Conservation (phyloP, 2,113 vertebrate species). For the Phalacrocorax aristotelis region DNA sequence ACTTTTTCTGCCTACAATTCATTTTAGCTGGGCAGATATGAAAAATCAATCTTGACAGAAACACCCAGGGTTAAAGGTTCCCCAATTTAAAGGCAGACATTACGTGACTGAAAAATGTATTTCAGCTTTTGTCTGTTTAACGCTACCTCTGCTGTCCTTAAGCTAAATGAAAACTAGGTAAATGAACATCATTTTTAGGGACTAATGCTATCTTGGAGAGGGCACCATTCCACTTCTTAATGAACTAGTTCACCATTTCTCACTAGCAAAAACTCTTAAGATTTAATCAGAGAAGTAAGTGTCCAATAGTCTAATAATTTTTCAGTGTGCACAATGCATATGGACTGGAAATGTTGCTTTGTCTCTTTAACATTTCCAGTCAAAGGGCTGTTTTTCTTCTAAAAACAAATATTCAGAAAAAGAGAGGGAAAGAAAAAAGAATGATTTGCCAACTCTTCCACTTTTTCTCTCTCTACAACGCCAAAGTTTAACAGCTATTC, state of each 20-base stretch:
- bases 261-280: not conserved
- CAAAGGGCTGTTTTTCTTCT: not conserved
- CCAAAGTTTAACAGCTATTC: not conserved
- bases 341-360: not conserved
- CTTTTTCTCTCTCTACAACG: not conserved
- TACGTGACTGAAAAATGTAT: not conserved
- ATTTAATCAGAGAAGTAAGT: not conserved
- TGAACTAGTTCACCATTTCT: not conserved
- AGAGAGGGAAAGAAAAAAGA: not conserved
- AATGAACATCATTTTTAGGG: not conserved
- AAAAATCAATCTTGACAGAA: conserved; percentile 20
- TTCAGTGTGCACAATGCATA: not conserved
- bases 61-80: not conserved
- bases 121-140: not conserved
- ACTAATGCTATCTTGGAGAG: not conserved
- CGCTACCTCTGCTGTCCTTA: not conserved
- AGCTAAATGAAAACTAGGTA: not conserved
- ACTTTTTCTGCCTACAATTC: not conserved
- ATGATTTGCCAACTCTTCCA: not conserved
- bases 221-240: not conserved
- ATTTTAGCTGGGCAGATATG: not conserved
- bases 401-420: not conserved
- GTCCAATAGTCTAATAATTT: not conserved
- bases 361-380: not conserved
- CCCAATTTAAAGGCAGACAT: not conserved